A percentile compares a stretch with the other conserved stretches of the same genome.
Evolutionary conservation across 35 echinoderm and acorn worm genomes (phyloP).

Genomic region (Amphiura filiformis): DNA sequence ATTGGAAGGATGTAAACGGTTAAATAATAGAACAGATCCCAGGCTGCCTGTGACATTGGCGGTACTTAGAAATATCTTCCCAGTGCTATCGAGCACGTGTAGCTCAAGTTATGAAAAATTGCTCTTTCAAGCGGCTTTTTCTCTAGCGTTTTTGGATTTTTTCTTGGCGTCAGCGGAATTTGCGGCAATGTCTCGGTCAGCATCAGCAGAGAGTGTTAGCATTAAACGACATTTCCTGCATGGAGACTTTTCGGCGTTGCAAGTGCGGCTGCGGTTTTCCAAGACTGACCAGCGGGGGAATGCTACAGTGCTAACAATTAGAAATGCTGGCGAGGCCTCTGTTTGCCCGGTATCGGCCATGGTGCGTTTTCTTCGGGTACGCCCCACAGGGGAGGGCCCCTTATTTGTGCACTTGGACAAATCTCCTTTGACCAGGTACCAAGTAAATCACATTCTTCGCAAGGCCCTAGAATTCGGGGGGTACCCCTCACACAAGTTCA

Average conservation of each 20-base stretch:
- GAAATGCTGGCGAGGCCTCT: not conserved
- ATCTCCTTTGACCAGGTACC: not conserved
- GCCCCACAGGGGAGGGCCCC: not conserved
- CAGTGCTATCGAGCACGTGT: not conserved
- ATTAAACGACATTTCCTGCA: not conserved
- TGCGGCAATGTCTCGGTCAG: not conserved
- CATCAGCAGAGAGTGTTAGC: too few species aligned
- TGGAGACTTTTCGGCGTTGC: not conserved
- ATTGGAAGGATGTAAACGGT: not conserved
- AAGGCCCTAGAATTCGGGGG: not conserved
- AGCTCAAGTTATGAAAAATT: too few species aligned
- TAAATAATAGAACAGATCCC: not conserved
- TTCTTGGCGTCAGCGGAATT: not conserved
- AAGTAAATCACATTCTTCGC: not conserved
- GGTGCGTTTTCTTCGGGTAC: not conserved
- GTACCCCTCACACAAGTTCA: not conserved
- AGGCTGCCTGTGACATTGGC: not conserved
- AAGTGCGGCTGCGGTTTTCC: not conserved
- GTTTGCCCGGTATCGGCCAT: not conserved
- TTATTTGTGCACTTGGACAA: not conserved
- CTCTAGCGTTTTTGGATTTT: not conserved
- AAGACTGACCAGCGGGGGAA: not conserved
- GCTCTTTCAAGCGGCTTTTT: not conserved
- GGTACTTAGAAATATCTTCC: not conserved
- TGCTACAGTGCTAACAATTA: not conserved